A percentile compares a stretch with the other conserved stretches of the same genome.
phyloP scores from a whole-genome alignment of 2,797 vertebrate genomes.

The Hypotaenidia philippensis region DNA sequence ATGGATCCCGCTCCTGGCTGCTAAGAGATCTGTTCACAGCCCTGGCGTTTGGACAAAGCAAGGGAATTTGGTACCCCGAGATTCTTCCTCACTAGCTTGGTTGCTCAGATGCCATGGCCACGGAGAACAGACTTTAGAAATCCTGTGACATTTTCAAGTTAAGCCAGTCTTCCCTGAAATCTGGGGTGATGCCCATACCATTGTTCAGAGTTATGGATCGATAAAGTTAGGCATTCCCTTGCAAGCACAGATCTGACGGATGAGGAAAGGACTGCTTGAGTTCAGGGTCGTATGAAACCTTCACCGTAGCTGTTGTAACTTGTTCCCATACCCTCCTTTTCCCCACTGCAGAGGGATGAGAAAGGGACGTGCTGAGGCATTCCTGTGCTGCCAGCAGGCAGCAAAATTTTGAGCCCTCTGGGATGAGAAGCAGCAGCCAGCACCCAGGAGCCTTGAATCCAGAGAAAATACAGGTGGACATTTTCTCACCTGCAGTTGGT shows the following conservation, averaged over 20 bases:
- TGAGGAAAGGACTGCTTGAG: neutral
- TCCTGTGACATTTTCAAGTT: neutral
- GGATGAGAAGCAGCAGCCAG: neutral
- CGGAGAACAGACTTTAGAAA: neutral
- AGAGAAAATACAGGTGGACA: neutral
- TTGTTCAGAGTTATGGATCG: neutral
- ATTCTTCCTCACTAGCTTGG: neutral
- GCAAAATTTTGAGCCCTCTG: neutral
- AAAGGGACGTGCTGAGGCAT: neutral
- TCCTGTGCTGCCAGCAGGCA: neutral
- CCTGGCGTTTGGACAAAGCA: neutral
- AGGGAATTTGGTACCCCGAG: neutral
- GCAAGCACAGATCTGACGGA: neutral
- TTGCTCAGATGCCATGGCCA: neutral
- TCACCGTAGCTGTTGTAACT: fast-evolving
- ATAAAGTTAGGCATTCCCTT: neutral
- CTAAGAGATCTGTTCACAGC: neutral
- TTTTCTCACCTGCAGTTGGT: neutral
- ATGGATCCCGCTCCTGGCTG: neutral
- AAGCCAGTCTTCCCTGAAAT: neutral
- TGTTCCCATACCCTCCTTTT: neutral
- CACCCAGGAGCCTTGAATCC: neutral
- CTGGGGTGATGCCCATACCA: fast-evolving
- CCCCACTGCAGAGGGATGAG: neutral
- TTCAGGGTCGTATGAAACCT: neutral